Conservation (phyloP, 2,797 vertebrate species). For the Ambastaia sidthimunki region DNA sequence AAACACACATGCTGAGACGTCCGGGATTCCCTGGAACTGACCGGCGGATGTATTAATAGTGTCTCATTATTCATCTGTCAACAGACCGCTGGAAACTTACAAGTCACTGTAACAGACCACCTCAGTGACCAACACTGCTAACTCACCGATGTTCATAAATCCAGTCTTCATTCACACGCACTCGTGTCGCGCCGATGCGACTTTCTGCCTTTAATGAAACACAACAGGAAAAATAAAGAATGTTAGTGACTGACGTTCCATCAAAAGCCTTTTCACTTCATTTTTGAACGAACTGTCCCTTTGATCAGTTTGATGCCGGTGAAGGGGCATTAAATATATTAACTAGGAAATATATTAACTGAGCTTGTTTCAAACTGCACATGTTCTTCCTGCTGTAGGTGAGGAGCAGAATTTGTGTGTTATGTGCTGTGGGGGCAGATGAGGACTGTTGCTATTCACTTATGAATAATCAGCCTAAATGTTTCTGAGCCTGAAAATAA, state of each 20-base stretch:
- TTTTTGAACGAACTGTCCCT: too few species aligned
- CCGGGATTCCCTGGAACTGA: constrained; percentile 37
- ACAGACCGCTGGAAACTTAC: not conserved
- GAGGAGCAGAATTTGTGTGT: not conserved
- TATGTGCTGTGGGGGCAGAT: not conserved
- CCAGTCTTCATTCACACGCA: too few species aligned
- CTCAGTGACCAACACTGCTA: not conserved
- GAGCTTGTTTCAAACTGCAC: too few species aligned
- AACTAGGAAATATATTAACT: too few species aligned
- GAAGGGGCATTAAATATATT: too few species aligned
- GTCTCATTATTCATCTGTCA: not conserved
- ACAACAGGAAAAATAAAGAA: too few species aligned
- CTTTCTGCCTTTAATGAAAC: too few species aligned
- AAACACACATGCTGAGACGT: constrained; percentile 26
- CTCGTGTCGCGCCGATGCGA: too few species aligned
- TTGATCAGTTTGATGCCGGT: too few species aligned
- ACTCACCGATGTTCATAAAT: not conserved
- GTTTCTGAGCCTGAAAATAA: constrained; percentile 43
- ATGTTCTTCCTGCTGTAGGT: too few species aligned
- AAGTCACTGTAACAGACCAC: not conserved
- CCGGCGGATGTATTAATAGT: constrained; percentile 23
- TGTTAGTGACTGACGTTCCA: too few species aligned
- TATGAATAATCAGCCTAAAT: constrained; percentile 30
- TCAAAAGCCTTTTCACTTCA: too few species aligned
- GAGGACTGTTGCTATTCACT: constrained; percentile 21